A percentile compares a stretch with the other conserved stretches of the same genome.
These are phyloP conservation scores for Leucozona laternaria DNA, from an alignment of 2,888 invertebrate genomes.

Conservation along the genomic window DNA sequence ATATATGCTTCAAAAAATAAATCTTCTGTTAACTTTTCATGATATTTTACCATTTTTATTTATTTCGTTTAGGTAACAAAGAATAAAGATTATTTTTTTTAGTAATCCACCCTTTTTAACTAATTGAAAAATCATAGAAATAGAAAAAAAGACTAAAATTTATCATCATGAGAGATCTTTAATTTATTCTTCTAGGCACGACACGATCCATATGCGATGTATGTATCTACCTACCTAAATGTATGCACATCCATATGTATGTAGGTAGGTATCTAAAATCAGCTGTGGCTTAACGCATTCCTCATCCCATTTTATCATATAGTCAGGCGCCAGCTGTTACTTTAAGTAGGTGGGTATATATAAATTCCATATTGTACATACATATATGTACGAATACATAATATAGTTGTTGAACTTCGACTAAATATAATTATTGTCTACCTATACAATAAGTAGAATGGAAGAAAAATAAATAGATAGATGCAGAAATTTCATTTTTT, in stretches of 20 bases:
- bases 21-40: no score
- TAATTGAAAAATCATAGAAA: no score
- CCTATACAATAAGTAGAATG: neutral
- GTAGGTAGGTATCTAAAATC: neutral
- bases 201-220: neutral
- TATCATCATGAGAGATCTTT: neutral
- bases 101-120: no score
- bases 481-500: no score
- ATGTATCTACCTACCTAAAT: neutral
- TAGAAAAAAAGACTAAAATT: no score
- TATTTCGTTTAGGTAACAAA: no score
- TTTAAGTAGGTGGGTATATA: neutral
- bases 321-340: slow-evolving; percentile 22
- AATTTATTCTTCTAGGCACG: neutral
- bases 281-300: slow-evolving; percentile 1
- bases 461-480: no score
- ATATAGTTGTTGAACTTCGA: slow-evolving; percentile 15
- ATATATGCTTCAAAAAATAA: no score
- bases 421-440: neutral
- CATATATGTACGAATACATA: neutral
- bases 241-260: neutral
- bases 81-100: no score
- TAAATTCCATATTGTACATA: no score
- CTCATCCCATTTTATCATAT: slow-evolving; percentile 1
- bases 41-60: no score